Conservation (phyloP, 2,113 vertebrate genomes). For the Lepus timidus region DNA sequence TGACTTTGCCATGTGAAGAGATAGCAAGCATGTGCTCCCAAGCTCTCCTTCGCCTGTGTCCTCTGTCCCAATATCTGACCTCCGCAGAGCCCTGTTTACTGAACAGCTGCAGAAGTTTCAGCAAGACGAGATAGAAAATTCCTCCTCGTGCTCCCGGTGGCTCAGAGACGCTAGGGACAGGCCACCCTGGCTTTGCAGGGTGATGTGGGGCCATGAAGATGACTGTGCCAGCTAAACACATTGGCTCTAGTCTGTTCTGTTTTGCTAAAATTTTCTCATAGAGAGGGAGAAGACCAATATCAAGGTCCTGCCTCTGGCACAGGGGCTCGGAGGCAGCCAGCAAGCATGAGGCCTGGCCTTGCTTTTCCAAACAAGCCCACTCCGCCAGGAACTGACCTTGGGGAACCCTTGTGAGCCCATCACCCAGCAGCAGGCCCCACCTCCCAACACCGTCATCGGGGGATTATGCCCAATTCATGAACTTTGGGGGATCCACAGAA, state of each 20-base stretch:
- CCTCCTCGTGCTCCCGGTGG: background rate
- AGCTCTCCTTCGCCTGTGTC: background rate
- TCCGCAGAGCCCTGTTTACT: background rate
- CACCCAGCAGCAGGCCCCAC: background rate
- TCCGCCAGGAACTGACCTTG: background rate
- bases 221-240: background rate
- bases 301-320: background rate
- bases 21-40: background rate
- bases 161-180: background rate
- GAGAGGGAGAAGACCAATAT: background rate
- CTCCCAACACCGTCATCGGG: background rate
- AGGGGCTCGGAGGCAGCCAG: background rate
- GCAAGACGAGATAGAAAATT: background rate
- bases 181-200: background rate
- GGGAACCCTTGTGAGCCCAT: background rate
- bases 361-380: background rate
- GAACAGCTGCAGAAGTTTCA: constrained; percentile 7
- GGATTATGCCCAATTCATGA: too few relatives aligned
- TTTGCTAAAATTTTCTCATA: background rate
- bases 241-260: background rate
- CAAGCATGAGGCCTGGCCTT: background rate
- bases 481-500: background rate
- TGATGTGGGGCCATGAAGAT: background rate
- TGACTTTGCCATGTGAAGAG: background rate
- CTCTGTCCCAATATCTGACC: background rate